phyloP scores from a whole-genome alignment of 2,797 vertebrate species.

The Characodon lateralis region DNA sequence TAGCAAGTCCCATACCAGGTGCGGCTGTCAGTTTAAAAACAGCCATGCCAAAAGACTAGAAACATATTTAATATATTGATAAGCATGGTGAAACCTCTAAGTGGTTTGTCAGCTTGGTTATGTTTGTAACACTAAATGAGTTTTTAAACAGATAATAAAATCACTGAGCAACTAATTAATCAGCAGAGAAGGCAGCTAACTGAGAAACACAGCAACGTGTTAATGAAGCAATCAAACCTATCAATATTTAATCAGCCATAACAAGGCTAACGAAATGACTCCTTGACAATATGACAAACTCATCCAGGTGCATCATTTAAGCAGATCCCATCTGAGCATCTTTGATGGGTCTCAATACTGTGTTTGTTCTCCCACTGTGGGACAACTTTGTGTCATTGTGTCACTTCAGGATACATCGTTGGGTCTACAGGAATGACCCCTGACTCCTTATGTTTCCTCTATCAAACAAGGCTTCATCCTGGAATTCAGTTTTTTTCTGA shows the following conservation, averaged over 20 bases:
- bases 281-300: not conserved
- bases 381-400: not conserved
- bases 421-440: no score
- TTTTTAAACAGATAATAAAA: constrained; percentile 8
- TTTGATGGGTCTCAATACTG: not conserved
- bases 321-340: not conserved
- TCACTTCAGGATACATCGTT: not conserved
- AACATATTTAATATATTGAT: not conserved
- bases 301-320: not conserved
- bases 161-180: constrained; percentile 21
- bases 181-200: not conserved
- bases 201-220: not conserved
- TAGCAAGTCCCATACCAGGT: not conserved
- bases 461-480: not conserved
- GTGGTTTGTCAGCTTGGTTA: not conserved
- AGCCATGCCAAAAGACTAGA: not conserved
- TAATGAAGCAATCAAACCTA: constrained; percentile 19
- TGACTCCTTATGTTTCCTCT: not conserved
- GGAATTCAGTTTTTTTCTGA: no score
- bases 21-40: not conserved
- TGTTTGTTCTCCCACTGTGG: not conserved
- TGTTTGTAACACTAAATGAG: not conserved
- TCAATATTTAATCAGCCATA: constrained; percentile 8
- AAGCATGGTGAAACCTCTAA: no score
- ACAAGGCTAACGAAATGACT: constrained; percentile 4